Evolutionary conservation across 2,113 vertebrate species (phyloP).

Genomic region (Scytalopus superciliaris): DNA sequence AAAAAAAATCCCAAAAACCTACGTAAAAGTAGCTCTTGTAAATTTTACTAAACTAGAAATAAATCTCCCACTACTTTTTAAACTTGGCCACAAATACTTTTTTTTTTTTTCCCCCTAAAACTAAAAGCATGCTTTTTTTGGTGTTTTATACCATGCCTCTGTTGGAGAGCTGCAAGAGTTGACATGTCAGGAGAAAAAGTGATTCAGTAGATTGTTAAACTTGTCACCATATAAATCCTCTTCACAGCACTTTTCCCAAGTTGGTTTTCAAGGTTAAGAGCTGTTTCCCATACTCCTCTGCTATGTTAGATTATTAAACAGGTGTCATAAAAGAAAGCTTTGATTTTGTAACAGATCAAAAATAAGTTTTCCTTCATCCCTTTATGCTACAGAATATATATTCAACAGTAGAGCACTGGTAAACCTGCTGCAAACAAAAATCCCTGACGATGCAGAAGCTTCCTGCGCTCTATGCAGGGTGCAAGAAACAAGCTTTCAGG

Average conservation of each 20-base stretch:
- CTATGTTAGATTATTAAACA: background rate
- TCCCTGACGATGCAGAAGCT: background rate
- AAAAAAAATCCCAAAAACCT: rapidly evolving
- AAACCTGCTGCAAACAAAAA: background rate
- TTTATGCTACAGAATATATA: background rate
- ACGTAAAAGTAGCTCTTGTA: background rate
- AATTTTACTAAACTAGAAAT: background rate
- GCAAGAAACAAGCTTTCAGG: background rate
- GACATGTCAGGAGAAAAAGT: background rate
- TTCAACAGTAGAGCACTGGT: background rate
- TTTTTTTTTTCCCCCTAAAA: background rate
- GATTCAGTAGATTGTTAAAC: background rate
- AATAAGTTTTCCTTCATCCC: background rate
- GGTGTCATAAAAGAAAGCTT: background rate
- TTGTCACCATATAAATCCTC: constrained; percentile 32
- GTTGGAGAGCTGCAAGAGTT: background rate
- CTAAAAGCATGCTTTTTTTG: background rate
- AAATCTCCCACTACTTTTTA: background rate
- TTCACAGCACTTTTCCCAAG: background rate
- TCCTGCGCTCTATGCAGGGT: background rate
- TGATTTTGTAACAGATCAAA: constrained; percentile 2
- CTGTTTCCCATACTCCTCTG: background rate
- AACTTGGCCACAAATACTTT: background rate
- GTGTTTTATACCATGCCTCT: background rate
- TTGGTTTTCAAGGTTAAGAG: constrained; percentile 44